A percentile compares a stretch with the other conserved stretches of the same genome.
phyloP scores from a whole-genome alignment of 2,888 invertebrate species.

The Spilarctia lutea region DNA sequence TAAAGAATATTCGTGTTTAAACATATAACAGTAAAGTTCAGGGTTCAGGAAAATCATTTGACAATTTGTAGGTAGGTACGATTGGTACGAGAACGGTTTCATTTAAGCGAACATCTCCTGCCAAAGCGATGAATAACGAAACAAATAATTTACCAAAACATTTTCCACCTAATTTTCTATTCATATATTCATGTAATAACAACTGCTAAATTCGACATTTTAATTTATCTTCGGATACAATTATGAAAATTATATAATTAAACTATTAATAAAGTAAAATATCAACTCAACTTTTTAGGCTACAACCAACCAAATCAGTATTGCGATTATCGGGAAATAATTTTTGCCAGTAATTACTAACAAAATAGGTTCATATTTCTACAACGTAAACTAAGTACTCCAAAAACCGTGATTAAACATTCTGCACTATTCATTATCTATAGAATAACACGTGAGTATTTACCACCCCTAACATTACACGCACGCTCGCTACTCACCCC shows the following conservation, averaged over 20 bases:
- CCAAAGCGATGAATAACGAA: background rate
- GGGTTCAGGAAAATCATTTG: background rate
- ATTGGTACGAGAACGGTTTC: background rate
- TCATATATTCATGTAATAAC: conserved; percentile 8
- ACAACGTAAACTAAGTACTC: conserved; percentile 75
- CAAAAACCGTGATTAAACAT: conserved; percentile 84
- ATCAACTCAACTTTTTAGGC: conserved; percentile 54
- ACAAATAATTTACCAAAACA: background rate
- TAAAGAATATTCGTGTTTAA: too few species aligned
- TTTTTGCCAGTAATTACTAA: conserved; percentile 76
- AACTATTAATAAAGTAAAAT: conserved; percentile 47
- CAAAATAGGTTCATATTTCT: conserved; percentile 69
- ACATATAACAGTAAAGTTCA: too few species aligned
- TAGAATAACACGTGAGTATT: conserved; percentile 52
- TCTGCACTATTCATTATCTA: conserved; percentile 84
- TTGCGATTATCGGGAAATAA: conserved; percentile 74
- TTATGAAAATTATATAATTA: conserved; percentile 40
- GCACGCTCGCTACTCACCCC: conserved; percentile 71
- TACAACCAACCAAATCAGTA: conserved; percentile 48
- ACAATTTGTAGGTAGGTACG: background rate
- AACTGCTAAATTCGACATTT: conserved; percentile 31
- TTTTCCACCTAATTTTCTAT: conserved; percentile 20
- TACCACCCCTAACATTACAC: conserved; percentile 82
- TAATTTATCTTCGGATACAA: conserved; percentile 31
- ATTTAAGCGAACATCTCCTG: background rate